Conservation (phyloP, 2,888 invertebrate genomes). For the Griposia aprilina region DNA sequence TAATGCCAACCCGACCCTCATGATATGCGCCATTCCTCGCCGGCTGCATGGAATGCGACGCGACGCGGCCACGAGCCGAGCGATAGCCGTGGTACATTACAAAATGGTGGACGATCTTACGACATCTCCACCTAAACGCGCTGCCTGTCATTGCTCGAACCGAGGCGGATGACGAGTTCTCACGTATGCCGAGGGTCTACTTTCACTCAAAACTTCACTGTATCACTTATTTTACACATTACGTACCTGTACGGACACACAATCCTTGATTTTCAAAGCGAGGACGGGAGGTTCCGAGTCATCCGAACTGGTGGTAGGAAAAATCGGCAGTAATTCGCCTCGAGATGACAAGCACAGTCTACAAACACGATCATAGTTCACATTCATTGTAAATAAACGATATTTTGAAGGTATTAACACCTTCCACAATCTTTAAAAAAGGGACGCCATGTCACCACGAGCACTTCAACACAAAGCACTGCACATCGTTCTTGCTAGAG, state of each 20-base stretch:
- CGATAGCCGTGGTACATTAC: constrained; percentile 90
- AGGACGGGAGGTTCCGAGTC: constrained; percentile 90
- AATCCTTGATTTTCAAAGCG: constrained; percentile 92
- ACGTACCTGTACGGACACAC: constrained; percentile 92
- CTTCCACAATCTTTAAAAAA: constrained; percentile 83
- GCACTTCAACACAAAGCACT: constrained; percentile 90
- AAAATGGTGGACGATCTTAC: constrained; percentile 91
- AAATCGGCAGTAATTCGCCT: constrained; percentile 91
- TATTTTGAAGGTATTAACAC: constrained; percentile 80
- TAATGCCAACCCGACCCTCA: constrained; percentile 87
- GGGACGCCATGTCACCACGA: constrained; percentile 90
- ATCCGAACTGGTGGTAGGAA: constrained; percentile 90
- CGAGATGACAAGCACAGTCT: constrained; percentile 92
- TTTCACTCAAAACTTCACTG: constrained; percentile 87
- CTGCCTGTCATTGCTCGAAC: constrained; percentile 88
- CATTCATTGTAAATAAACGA: constrained; percentile 90
- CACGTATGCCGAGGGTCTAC: constrained; percentile 88
- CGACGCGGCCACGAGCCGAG: constrained; percentile 88
- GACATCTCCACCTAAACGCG: constrained; percentile 90
- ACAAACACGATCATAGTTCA: constrained; percentile 91
- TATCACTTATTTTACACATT: constrained; percentile 79
- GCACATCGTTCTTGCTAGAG: constrained; percentile 89
- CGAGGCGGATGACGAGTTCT: constrained; percentile 90
- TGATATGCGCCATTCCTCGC: constrained; percentile 85
- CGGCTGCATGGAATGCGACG: constrained; percentile 89